Evolutionary conservation across 1,140 invertebrate genomes (phyloP), one percentile per base, ranked within the genome.

Genomic region (Orius laevigatus): DNA sequence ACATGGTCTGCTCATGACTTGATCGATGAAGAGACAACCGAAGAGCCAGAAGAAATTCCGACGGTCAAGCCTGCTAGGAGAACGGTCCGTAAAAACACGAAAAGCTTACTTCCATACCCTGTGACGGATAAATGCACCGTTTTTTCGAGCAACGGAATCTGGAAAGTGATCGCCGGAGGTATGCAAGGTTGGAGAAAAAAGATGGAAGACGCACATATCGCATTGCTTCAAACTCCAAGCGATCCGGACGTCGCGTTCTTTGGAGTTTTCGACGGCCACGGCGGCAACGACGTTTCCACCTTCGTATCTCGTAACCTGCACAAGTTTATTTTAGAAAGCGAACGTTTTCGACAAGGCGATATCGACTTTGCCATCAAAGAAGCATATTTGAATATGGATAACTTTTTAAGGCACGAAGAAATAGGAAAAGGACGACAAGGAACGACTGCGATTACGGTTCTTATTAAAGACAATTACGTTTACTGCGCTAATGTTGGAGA

Each of bases 171-270:
- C 4, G 88, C 87, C 1, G 93, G 88, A 5, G 94, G 85, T 61
- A 98, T 98, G 92, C 95, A 98, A 69, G 94, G 95, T 67, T 98
- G 94, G 94, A 67, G 94, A 53, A 83, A 95, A 39, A 90, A 87
- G 64, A 98, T 98, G 94, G 95, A 98, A 71, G 95, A 98, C 70
- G 88, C 88, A 5, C 94, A 98, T 61, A 92, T 88, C 46, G 88
- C 95, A 59, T 83, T 98, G 54, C 66, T 98, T 4, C 83, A 86
- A 0, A 64, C 97, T 16, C 87, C 90, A 1, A 88, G 92, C 61
- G 90, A 95, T 63, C 84, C 86, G 39, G 78, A 74, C 5, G 78
- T 88, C n/a, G 79, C 90, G 12, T 98, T 94, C 65, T 97, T 97
- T 70, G 92, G 81, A 9, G 93, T 98, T 1, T 98, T 92, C 64